These are phyloP conservation scores for Amiota minor DNA, from an alignment of 2,888 invertebrate species.

Conservation along the genomic window DNA sequence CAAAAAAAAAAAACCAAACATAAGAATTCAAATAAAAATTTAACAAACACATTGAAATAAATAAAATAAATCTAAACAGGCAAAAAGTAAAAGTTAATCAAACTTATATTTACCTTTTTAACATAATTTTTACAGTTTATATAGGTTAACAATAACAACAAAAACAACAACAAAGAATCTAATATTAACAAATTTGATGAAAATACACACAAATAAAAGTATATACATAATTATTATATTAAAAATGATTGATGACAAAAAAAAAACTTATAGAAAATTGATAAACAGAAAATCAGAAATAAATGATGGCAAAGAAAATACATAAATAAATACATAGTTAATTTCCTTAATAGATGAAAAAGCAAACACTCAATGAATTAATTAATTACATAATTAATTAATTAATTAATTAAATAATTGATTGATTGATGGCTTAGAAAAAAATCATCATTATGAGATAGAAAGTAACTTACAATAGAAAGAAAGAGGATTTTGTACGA, in stretches of 20 bases:
- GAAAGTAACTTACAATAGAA: neutral
- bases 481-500: slow-evolving; percentile 8
- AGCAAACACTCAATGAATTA: neutral
- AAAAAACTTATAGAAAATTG: slow-evolving; percentile 4
- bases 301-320: slow-evolving; percentile 26
- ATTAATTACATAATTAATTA: too few relatives aligned
- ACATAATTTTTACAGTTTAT: slow-evolving; percentile 65
- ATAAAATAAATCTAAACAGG: neutral
- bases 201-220: neutral
- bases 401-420: too few relatives aligned
- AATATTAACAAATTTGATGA: neutral
- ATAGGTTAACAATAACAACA: slow-evolving; percentile 54
- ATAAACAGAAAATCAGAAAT: slow-evolving; percentile 31
- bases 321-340: slow-evolving; percentile 20
- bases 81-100: slow-evolving; percentile 54
- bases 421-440: too few relatives aligned
- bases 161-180: neutral
- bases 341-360: slow-evolving; percentile 8
- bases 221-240: neutral
- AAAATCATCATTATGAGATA: neutral
- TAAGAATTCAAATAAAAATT: neutral
- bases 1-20: slow-evolving; percentile 10
- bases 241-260: neutral
- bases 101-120: slow-evolving; percentile 57
- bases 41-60: neutral